These are phyloP conservation scores for Norana najaformis DNA, from an alignment of 2,888 invertebrate genomes.

Conservation along the genomic window DNA sequence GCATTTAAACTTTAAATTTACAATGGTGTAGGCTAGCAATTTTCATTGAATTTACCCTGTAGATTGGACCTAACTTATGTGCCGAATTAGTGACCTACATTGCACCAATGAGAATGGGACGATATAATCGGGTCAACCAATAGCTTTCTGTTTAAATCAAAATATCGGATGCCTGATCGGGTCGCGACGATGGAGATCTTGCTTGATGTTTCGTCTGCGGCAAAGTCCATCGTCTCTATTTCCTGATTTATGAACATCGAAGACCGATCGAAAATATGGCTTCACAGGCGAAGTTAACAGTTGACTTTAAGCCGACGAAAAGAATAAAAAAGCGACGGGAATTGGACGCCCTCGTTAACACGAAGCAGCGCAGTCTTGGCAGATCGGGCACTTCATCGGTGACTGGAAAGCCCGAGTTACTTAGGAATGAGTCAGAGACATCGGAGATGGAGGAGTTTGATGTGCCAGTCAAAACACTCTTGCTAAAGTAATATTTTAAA, in stretches of 20 bases:
- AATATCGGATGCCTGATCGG: neutral
- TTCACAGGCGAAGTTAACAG: slow-evolving; percentile 53
- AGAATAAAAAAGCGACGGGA: slow-evolving; percentile 63
- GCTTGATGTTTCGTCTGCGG: neutral
- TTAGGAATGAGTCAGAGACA: slow-evolving; percentile 58
- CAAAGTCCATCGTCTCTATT: neutral
- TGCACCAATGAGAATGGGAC: neutral
- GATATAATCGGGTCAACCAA: neutral
- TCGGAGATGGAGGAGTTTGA: slow-evolving; percentile 61
- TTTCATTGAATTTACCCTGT: no score
- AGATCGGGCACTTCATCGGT: slow-evolving; percentile 32
- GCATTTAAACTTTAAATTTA: no score
- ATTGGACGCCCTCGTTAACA: slow-evolving; percentile 61
- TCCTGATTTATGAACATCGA: neutral
- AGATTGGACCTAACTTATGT: no score
- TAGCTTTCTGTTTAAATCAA: neutral
- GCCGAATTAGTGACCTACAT: neutral
- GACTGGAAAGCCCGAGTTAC: slow-evolving; percentile 57
- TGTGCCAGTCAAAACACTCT: slow-evolving; percentile 49
- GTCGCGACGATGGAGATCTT: neutral
- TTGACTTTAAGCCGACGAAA: slow-evolving; percentile 60
- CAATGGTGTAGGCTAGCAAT: no score
- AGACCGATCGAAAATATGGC: slow-evolving; percentile 44
- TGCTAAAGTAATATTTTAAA: slow-evolving; percentile 47
- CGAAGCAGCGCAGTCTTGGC: slow-evolving; percentile 46